Evolutionary conservation across 2,113 vertebrate genomes (phyloP).

Genomic region (Amazona guildingii): DNA sequence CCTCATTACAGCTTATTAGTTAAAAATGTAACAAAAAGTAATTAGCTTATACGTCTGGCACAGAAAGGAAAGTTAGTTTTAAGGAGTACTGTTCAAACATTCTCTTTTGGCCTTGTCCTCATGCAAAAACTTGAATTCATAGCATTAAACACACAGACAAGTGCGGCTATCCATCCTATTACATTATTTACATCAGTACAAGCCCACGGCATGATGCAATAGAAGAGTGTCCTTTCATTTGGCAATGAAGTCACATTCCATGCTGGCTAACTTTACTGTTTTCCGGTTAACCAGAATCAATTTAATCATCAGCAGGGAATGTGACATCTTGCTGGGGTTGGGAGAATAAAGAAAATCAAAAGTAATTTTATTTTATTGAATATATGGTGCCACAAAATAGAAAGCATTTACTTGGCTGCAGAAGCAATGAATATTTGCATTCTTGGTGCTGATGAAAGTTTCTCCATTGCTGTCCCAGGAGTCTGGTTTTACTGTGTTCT

Average conservation of each 20-base stretch:
- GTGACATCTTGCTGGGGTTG: not conserved
- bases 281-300: not conserved
- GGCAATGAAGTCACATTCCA: not conserved
- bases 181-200: not conserved
- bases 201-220: not conserved
- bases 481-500: not conserved
- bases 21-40: not conserved
- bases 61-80: not conserved
- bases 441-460: not conserved
- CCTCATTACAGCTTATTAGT: not conserved
- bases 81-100: not conserved
- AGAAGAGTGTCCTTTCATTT: not conserved
- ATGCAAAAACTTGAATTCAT: not conserved
- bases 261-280: not conserved
- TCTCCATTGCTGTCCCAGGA: not conserved
- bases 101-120: not conserved
- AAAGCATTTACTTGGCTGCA: not conserved
- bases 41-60: not conserved
- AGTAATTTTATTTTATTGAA: not conserved
- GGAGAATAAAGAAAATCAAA: not conserved
- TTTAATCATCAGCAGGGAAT: not conserved
- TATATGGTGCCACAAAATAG: not conserved
- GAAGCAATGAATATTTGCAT: not conserved
- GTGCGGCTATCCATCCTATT: not conserved
- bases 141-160: not conserved